Base-by-base conservation (phyloP, 2,113 vertebrate species). In the Myrmecophaga tridactyla region DNA sequence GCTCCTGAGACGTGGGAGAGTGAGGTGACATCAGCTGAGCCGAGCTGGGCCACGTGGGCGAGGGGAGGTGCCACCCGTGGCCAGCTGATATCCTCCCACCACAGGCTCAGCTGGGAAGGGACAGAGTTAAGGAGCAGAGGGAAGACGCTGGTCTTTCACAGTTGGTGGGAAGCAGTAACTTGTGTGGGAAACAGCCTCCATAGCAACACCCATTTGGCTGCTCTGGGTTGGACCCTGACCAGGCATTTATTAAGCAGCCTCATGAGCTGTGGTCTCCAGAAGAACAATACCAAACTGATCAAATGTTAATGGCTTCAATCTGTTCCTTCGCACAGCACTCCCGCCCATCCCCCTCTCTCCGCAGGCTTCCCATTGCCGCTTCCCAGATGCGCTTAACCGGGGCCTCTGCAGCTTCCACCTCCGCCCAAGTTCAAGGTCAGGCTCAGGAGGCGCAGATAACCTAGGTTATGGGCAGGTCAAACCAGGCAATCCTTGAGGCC, bases 231-330 rank as follows among this genome's bases (percentile, higher is more conserved):
- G 98, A 98, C 90, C 82, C 82, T 21, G 60, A 98, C 98, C 98
- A 98, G 98, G 96, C 97, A 94, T 98, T 98, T 98, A 98, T 98
- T 98, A 98, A 99, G 98, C 98, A 98, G 98, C 94, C 97, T 98
- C 97, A 96, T 98, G 98, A 98, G 98, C 97, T 98, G 98, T 75
- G 94, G 98, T 98, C 98, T 98, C 96, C 98, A 98, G 97, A 98
- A 98, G 98, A 98, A 99, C 98, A 99, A 99, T 98, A 98, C 96
- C 96, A 98, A 98, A 97, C 96, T 97, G 98, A 98, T 98, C 97
- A 98, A 98, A 98, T 98, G 98, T 98, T 99, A 99, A 99, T 98
- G 97, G 98, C 96, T 99, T 98, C 98, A 99, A 97, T 98, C 97
- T 99, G 98, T 98, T 98, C 97, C 96, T 96, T 96, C 96, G 96